Evolutionary conservation across 2,888 invertebrate genomes (phyloP), one percentile per base, ranked within the genome.

Genomic region (Zhuqinia jingwanae): DNA sequence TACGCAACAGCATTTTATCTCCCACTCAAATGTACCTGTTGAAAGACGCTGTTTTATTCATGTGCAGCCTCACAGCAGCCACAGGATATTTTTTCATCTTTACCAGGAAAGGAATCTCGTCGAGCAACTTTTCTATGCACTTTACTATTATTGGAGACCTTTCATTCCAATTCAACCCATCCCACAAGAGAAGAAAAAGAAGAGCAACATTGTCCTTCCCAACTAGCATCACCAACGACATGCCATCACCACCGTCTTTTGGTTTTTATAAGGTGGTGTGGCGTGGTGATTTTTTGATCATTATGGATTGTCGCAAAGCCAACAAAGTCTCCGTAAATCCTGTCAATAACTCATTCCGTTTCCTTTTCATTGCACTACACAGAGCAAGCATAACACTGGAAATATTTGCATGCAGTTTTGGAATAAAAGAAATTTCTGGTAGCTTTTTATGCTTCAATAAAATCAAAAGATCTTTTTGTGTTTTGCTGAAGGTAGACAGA

Each of bases 51-150:
- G n/a, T n/a, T 30, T 25, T 17, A 11, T 53, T 53, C n/a, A n/a
- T 53, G 36, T 65, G 36, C 65, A n/a, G 73, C 27, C 78, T 60
- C 78, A 60, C 78, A 78, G 63, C 17, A 65, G 36, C 65, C 65
- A 65, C 65, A 42, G 65, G 65, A 65, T 65, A 65, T 76, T 77
- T 63, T 78, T 27, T 78, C 63, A 63, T 78, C 78, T 42, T 58
- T 22, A 45, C 68, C 36, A 68, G 68, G 70, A 80, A 80, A 80
- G 80, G 80, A 80, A 80, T 80, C 80, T 68, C 50, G 80, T 42
- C 53, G 22, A 22, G 68, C 80, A 53, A 63, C 53, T 80, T 80
- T 78, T 65, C 36, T 65, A 17, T 11, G 0, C 17, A 65, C 17
- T 65, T 15, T 65, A 42, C 36, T 65, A 36, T 27, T 22, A 15